Base-by-base conservation (phyloP, 2,888 invertebrate species). In the Stenodera caucasica region DNA sequence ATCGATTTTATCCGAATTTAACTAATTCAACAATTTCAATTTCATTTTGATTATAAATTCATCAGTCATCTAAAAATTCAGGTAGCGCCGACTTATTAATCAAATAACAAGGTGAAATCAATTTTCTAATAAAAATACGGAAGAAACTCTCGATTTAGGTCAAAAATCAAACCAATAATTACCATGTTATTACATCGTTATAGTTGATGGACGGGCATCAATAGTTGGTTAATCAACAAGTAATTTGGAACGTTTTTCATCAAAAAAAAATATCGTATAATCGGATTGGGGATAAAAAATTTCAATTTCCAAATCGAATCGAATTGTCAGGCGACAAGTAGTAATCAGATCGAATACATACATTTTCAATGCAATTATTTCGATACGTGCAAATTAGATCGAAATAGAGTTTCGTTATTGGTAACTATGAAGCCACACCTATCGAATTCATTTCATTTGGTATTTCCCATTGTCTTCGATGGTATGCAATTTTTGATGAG, bases 381-480 rank as follows among this genome's bases (percentile, higher is more conserved):
- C 30, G 18, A 21, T 29, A 45, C 53, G 58, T 58, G 53, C 33
- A 53, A 45, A 53, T 45, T 45, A 49, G 55, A 52, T 56, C 35
- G 52, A 40, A 40, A 29, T 55, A n/a, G 40, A 18, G 29, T 49
- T 30, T 49, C 60, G 21, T 26, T 35, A 11, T 49, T 55, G 58
- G 6, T 45, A 45, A 45, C 23, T 35, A 40, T 14, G 6, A 11
- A 26, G 40, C 33, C 68, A 63, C 69, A 62, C 68, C 67, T 61
- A 60, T 57, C 7, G 21, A 23, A 11, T 45, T 45, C 33, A 65
- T 66, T 69, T 61, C 61, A 57, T 67, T 65, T 70, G 70, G 62
- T 67, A 70, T 70, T 66, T 68, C 18, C 9, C 59, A 66, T 70
- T 70, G 68, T 68, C 60, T 67, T 67, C 60, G 59, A 55, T 60